Percentiles rank a stretch among this genome's conserved stretches.
These are phyloP conservation scores for Microctenopoma stevenorrisi DNA, from an alignment of 2,797 vertebrate species.

Conservation along the genomic window DNA sequence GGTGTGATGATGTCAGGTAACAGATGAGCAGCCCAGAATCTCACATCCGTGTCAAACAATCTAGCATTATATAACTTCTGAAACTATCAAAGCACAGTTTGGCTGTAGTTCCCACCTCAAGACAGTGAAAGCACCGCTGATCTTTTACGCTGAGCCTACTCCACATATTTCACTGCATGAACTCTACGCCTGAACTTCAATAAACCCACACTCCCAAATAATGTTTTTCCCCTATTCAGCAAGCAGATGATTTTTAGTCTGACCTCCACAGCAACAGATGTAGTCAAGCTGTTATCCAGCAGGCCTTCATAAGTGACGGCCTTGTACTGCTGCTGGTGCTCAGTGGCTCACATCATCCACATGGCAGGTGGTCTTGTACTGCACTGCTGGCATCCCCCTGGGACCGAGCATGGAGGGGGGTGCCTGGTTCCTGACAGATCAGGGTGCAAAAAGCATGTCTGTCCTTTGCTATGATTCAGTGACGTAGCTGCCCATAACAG, in stretches of 20 bases:
- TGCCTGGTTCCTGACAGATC: not conserved
- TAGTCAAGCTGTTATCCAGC: constrained; percentile 41
- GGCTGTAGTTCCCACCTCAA: constrained; percentile 20
- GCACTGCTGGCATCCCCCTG: constrained; percentile 24
- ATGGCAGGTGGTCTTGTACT: constrained; percentile 60
- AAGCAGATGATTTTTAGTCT: constrained; percentile 23
- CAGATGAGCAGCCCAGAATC: constrained; percentile 4
- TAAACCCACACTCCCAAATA: constrained; percentile 38
- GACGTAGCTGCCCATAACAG: no score
- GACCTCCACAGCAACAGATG: constrained; percentile 35
- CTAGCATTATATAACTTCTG: constrained; percentile 3
- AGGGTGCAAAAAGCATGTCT: no score
- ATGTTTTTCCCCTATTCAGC: constrained; percentile 21
- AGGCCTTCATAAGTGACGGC: constrained; percentile 25
- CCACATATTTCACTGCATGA: constrained; percentile 32
- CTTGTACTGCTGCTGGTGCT: constrained; percentile 19
- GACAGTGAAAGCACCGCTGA: constrained; percentile 8
- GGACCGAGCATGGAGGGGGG: constrained; percentile 12
- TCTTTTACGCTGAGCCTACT: constrained; percentile 20
- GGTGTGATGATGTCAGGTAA: constrained; percentile 17
- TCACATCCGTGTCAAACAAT: not conserved
- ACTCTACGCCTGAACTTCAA: constrained; percentile 28
- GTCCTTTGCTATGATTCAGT: no score
- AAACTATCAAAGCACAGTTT: constrained; percentile 13
- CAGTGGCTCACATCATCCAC: constrained; percentile 33